Evolutionary conservation across 2,888 invertebrate species (phyloP).

Genomic region (Teleogryllus oceanicus): DNA sequence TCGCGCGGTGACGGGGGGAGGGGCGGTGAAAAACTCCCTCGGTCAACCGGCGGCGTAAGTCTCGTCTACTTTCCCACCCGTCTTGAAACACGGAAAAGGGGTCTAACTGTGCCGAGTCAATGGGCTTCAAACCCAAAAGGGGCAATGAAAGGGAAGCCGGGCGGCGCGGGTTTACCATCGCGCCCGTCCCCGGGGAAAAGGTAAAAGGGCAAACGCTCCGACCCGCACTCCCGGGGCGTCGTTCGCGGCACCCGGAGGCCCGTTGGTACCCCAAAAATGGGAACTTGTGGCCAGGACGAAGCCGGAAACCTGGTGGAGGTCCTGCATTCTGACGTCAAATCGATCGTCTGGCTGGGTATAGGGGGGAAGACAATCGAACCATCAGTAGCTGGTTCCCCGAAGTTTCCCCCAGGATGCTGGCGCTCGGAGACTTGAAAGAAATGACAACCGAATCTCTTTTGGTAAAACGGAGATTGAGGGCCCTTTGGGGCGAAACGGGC

Average conservation of each 20-base stretch:
- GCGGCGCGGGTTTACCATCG: too few species aligned
- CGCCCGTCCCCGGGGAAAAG: too few species aligned
- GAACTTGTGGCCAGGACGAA: background rate
- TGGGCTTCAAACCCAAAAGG: too few species aligned
- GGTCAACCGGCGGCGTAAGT: background rate
- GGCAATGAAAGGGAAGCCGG: too few species aligned
- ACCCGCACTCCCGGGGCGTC: too few species aligned
- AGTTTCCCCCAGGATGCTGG: conserved; percentile 58
- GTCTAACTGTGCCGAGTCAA: too few species aligned
- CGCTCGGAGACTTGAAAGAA: too few species aligned
- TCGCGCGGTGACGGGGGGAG: too few species aligned
- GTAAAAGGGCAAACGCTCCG: too few species aligned
- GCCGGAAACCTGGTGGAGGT: background rate
- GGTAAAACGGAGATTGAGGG: background rate
- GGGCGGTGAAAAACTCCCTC: too few species aligned
- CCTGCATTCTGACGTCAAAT: background rate
- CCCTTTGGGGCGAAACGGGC: background rate
- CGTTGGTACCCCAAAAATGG: background rate
- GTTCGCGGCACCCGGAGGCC: background rate
- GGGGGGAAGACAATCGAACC: conserved; percentile 62
- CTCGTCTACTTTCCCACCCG: background rate
- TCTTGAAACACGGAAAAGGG: too few species aligned
- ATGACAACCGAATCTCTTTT: too few species aligned
- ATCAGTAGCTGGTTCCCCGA: conserved; percentile 66
- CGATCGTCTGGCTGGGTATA: conserved; percentile 47